Conservation (phyloP, 2,888 invertebrate genomes). For the Aporophyla lueneburgensis region DNA sequence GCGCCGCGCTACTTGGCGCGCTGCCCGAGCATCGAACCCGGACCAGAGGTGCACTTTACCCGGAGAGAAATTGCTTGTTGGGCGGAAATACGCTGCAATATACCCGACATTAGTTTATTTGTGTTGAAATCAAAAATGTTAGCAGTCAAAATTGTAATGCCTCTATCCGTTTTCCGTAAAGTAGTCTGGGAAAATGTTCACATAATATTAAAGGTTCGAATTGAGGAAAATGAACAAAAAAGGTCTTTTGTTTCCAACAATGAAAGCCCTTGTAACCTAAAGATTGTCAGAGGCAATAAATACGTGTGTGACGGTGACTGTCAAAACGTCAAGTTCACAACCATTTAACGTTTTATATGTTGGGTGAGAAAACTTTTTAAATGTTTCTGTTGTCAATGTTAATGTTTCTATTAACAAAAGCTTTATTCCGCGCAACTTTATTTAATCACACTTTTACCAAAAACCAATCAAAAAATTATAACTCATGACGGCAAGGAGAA, state of each 20-base stretch:
- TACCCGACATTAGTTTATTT: conserved; percentile 64
- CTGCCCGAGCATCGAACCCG: conserved; percentile 85
- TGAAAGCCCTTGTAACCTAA: conserved; percentile 21
- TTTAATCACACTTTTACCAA: conserved; percentile 6
- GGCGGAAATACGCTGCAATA: conserved; percentile 68
- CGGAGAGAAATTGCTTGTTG: conserved; percentile 81
- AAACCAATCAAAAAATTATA: conserved; percentile 17
- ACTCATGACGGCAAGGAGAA: conserved; percentile 9
- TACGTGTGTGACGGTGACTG: conserved; percentile 37
- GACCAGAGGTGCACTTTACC: conserved; percentile 78
- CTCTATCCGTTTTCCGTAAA: conserved; percentile 3
- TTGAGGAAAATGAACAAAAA: conserved; percentile 26
- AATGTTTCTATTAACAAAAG: conserved; percentile 38
- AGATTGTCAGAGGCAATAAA: conserved; percentile 34
- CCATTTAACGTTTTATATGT: conserved; percentile 11
- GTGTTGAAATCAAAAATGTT: conserved; percentile 46
- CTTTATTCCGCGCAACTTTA: conserved; percentile 19
- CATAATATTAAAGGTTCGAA: not conserved
- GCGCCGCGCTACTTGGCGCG: conserved; percentile 84
- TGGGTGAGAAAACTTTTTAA: conserved; percentile 10
- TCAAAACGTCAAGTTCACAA: conserved; percentile 44
- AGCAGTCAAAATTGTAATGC: conserved; percentile 11
- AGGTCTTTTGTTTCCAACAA: conserved; percentile 14
- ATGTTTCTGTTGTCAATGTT: too few relatives aligned
- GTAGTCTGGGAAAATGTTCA: not conserved